Percentiles rank a stretch among this genome's conserved stretches.
phyloP scores from a whole-genome alignment of 2,797 vertebrate species.

The Etheostoma perlongum region DNA sequence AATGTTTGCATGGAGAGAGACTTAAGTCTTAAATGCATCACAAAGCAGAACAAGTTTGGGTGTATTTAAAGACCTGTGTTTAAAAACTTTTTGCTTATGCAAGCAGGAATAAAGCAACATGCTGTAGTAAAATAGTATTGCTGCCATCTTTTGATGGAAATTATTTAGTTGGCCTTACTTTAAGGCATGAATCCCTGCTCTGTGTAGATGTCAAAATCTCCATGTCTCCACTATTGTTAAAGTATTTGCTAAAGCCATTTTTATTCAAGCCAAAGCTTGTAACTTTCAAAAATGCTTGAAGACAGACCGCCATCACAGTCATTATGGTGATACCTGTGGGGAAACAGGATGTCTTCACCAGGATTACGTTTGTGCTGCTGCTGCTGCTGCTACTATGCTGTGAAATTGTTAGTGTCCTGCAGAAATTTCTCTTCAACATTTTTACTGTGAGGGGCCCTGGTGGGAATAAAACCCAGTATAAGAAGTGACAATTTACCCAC shows the following conservation, averaged over 20 bases:
- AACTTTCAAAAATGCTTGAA: conserved; percentile 30
- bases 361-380: conserved; percentile 10
- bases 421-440: conserved; percentile 46
- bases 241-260: conserved; percentile 22
- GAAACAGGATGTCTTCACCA: conserved; percentile 12
- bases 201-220: conserved; percentile 23
- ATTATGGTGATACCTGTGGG: conserved; percentile 19
- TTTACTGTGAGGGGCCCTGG: conserved; percentile 21
- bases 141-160: not conserved
- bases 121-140: not conserved
- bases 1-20: not conserved
- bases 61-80: not conserved
- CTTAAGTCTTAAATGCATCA: not conserved
- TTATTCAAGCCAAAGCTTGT: conserved; percentile 33
- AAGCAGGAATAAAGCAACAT: not conserved
- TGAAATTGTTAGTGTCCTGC: conserved; percentile 42
- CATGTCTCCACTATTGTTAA: conserved; percentile 1
- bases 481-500: conserved; percentile 37
- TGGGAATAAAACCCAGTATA: conserved; percentile 36
- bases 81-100: not conserved
- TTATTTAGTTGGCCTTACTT: conserved; percentile 1
- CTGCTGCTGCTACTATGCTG: conserved; percentile 5
- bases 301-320: conserved; percentile 24
- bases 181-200: conserved; percentile 18
- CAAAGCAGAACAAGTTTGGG: not conserved